Evolutionary conservation across 2,888 invertebrate genomes (phyloP).

Genomic region (Xiphydria camelus): DNA sequence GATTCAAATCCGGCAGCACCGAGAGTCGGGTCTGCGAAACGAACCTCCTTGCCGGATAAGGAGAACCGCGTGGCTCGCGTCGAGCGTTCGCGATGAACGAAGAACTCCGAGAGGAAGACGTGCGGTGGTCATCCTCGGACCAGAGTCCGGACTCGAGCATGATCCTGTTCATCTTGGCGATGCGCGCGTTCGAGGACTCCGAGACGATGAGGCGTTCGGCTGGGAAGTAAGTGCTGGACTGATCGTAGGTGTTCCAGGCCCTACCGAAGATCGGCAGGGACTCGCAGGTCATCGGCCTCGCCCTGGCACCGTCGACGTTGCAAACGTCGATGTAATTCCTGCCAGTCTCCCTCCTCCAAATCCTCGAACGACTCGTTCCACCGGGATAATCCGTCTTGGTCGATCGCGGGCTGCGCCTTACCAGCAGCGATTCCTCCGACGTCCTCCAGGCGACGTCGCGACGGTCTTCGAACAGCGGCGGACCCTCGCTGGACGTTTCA

Average conservation of each 20-base stretch:
- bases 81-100: not conserved
- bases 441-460: too few species aligned
- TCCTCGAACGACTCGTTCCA: not conserved
- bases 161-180: constrained; percentile 30
- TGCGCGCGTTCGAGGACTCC: constrained; percentile 26
- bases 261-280: constrained; percentile 27
- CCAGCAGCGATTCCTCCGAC: too few species aligned
- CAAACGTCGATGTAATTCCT: not conserved
- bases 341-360: not conserved
- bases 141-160: constrained; percentile 20
- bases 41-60: not conserved
- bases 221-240: not conserved
- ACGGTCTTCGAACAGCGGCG: not conserved
- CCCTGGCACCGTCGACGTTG: not conserved
- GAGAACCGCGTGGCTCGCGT: too few species aligned
- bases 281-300: constrained; percentile 18
- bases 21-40: constrained; percentile 5
- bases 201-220: constrained; percentile 17
- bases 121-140: constrained; percentile 13
- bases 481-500: constrained; percentile 41
- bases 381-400: not conserved
- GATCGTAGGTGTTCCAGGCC: not conserved
- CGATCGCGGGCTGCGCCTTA: not conserved
- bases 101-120: not conserved
- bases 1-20: not conserved